These are phyloP conservation scores for Parascotia fuliginaria DNA, from an alignment of 2,888 invertebrate genomes.

Conservation along the genomic window DNA sequence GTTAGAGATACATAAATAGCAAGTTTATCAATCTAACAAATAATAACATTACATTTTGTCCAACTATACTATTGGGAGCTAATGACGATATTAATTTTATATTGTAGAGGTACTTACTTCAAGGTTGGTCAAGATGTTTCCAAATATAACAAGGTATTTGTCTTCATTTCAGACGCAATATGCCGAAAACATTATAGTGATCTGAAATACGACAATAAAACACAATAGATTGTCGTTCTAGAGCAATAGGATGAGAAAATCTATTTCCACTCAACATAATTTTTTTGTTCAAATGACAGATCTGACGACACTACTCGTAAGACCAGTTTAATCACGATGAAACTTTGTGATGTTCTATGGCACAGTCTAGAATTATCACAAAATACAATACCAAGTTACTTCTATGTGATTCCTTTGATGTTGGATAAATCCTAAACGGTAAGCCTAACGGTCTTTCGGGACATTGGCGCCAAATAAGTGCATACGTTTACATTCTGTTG, in stretches of 20 bases:
- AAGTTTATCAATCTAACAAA: too few relatives aligned
- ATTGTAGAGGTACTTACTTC: slow-evolving; percentile 73
- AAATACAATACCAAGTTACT: slow-evolving; percentile 26
- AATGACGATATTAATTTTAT: slow-evolving; percentile 46
- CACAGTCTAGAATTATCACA: slow-evolving; percentile 34
- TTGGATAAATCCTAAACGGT: slow-evolving; percentile 36
- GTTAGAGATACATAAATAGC: too few relatives aligned
- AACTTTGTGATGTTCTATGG: slow-evolving; percentile 47
- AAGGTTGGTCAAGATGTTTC: slow-evolving; percentile 84
- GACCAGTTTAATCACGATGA: slow-evolving; percentile 76
- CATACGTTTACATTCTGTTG: slow-evolving; percentile 76
- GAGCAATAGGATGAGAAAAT: slow-evolving; percentile 40
- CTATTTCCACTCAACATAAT: slow-evolving; percentile 61
- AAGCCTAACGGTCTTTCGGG: slow-evolving; percentile 77
- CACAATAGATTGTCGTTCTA: slow-evolving; percentile 12
- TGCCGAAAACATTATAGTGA: slow-evolving; percentile 49
- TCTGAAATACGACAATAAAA: slow-evolving; percentile 56
- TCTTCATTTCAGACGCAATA: slow-evolving; percentile 73
- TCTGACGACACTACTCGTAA: slow-evolving; percentile 80
- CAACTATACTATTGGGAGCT: slow-evolving; percentile 32
- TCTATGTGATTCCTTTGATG: slow-evolving; percentile 35
- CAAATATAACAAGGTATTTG: slow-evolving; percentile 66
- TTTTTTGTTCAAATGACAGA: slow-evolving; percentile 79
- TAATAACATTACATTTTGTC: too few relatives aligned
- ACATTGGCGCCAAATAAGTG: slow-evolving; percentile 85